Percentiles rank a stretch among this genome's conserved stretches.
Evolutionary conservation across 2,113 vertebrate genomes (phyloP).

Genomic region (Psilopogon haemacephalus): DNA sequence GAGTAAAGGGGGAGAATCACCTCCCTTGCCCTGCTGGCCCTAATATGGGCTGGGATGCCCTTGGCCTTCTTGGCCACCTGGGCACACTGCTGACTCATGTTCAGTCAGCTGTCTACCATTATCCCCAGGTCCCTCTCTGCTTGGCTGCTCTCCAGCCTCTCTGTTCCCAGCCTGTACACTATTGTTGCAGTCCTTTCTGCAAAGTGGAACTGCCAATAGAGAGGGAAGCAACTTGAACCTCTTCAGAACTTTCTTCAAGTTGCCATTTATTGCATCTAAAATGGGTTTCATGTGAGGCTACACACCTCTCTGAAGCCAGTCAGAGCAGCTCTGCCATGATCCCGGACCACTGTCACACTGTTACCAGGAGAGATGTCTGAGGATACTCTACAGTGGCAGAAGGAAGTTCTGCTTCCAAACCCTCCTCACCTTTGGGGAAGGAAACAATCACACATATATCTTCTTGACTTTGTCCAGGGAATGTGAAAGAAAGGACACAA

Average conservation of each 20-base stretch:
- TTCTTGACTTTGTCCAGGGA: neutral
- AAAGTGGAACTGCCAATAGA: neutral
- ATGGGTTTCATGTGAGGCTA: neutral
- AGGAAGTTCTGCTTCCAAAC: neutral
- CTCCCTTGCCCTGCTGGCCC: too few relatives aligned
- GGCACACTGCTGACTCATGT: too few relatives aligned
- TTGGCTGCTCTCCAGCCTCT: too few relatives aligned
- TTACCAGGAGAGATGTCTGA: neutral
- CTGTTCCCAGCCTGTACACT: too few relatives aligned
- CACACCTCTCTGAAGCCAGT: neutral
- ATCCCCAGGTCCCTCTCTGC: too few relatives aligned
- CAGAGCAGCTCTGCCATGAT: neutral
- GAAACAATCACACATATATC: accelerated
- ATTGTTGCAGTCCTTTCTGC: neutral
- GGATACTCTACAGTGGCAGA: neutral
- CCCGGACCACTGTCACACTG: neutral
- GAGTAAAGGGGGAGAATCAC: too few relatives aligned
- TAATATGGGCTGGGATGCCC: too few relatives aligned
- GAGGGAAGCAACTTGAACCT: neutral
- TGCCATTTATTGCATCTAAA: neutral
- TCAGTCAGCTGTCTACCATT: too few relatives aligned
- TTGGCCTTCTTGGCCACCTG: too few relatives aligned
- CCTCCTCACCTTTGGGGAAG: neutral
- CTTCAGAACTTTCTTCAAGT: neutral
- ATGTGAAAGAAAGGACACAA: neutral